Base-by-base conservation (phyloP, 2,888 invertebrate species). In the Endomychus coccineus region DNA sequence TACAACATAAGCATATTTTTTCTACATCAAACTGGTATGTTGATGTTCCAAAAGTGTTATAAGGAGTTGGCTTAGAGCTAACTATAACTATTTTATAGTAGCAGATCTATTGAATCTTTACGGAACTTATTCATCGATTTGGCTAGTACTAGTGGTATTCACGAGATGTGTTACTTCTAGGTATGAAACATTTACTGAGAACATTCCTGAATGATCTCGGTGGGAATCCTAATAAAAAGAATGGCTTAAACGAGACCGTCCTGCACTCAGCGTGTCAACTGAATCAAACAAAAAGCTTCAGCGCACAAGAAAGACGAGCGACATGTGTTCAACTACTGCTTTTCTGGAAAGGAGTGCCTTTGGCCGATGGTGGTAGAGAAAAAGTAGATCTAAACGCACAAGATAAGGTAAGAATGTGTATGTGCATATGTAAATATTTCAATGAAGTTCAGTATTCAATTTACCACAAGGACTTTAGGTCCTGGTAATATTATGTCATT, bases 141-240 rank as follows among this genome's bases (percentile, higher is more conserved):
- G n/a, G n/a, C n/a, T n/a, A n/a, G n/a, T n/a, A n/a, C n/a, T n/a
- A n/a, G n/a, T n/a, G n/a, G n/a, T n/a, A n/a, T n/a, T n/a, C n/a
- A n/a, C n/a, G n/a, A n/a, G n/a, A n/a, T n/a, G n/a, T n/a, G n/a
- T n/a, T n/a, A n/a, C 2, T 35, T 36, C 19, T 35, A 66, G 66
- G 64, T 39, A 67, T 69, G 69, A 76, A 77, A 54, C 74, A 75
- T 50, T 60, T 78, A 43, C 58, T 78, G 15, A 64, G 79, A 51
- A 74, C 77, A 40, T 79, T 80, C 56, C 62, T 80, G 15, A 71
- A 69, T 53, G 77, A 79, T 43, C 63, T 76, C 36, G 73, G 73
- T 17, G 80, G 79, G 5, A 79, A 80, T 59, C 79, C 80, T 12
- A 80, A 80, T 61, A 79, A 79, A 61, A 73, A 71, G 41, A 80